A percentile compares a stretch with the other conserved stretches of the same genome.
Conservation (phyloP, 2,797 vertebrate species). For the Parauchenoglanis ngamensis region DNA sequence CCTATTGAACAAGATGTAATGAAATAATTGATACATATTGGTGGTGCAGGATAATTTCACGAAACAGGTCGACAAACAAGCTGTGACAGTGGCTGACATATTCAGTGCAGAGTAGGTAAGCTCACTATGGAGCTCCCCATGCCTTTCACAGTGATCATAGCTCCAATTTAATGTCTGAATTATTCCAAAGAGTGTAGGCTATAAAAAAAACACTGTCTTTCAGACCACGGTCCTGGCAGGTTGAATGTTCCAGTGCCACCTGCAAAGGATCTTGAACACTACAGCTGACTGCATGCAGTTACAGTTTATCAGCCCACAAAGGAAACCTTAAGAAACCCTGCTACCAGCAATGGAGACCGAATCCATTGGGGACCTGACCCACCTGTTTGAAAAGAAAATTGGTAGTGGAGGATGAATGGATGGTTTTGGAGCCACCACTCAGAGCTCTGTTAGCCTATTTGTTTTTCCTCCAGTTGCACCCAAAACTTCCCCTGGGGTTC, state of each 20-base stretch:
- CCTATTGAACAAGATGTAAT: background rate
- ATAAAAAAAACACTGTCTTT: background rate
- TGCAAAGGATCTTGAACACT: slow-evolving; percentile 12
- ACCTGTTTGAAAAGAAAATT: background rate
- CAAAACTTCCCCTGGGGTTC: background rate
- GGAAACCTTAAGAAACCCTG: background rate
- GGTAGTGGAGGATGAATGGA: background rate
- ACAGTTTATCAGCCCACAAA: background rate
- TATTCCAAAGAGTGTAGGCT: background rate
- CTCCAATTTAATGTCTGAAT: background rate
- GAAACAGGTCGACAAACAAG: background rate
- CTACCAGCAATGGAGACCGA: background rate
- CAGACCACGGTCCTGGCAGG: background rate
- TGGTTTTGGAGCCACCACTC: background rate
- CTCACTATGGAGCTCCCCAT: too few relatives aligned
- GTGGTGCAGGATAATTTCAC: background rate
- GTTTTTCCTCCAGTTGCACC: background rate
- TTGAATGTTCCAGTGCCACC: background rate
- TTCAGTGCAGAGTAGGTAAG: background rate
- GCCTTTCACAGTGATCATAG: background rate
- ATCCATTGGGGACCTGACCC: background rate
- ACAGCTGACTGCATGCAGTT: slow-evolving; percentile 7
- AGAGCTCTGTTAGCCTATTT: slow-evolving; percentile 10
- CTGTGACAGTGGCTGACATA: background rate
- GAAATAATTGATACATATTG: background rate